Percentiles rank a stretch among this genome's conserved stretches.
These are phyloP conservation scores for Sycophila texana DNA, from an alignment of 2,888 invertebrate genomes.

Conservation along the genomic window DNA sequence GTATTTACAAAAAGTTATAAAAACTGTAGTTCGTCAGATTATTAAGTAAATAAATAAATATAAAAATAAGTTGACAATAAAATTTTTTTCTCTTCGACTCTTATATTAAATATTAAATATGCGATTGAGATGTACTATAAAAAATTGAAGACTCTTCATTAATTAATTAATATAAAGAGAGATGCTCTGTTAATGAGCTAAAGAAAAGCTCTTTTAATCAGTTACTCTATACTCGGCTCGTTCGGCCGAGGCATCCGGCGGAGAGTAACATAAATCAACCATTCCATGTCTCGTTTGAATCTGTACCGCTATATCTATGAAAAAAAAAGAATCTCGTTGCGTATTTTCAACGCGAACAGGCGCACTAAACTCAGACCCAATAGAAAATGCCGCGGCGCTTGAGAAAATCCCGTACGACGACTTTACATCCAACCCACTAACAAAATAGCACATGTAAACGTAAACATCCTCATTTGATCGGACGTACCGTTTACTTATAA, in stretches of 20 bases:
- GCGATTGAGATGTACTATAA: too few species aligned
- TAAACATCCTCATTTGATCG: constrained; percentile 4
- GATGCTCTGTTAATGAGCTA: constrained; percentile 18
- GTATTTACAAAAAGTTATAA: not conserved
- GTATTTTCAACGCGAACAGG: constrained; percentile 41
- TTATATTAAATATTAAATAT: not conserved
- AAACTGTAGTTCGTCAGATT: too few species aligned
- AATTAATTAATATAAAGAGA: not conserved
- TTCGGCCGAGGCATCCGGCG: constrained; percentile 3
- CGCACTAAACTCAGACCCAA: constrained; percentile 38
- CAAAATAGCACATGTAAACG: constrained; percentile 34
- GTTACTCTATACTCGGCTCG: constrained; percentile 28
- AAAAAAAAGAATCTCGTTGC: constrained; percentile 38
- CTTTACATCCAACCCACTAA: not conserved
- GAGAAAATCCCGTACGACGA: constrained; percentile 45
- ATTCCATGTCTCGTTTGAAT: constrained; percentile 40
- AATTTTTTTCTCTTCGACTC: not conserved
- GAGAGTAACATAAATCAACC: constrained; percentile 44
- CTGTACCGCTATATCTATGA: constrained; percentile 46
- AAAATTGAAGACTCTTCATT: not conserved
- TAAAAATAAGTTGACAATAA: not conserved
- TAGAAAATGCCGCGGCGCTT: constrained; percentile 27
- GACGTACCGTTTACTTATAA: too few species aligned
- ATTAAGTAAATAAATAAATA: not conserved
- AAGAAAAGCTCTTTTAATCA: constrained; percentile 15